phyloP scores from a whole-genome alignment of 2,888 invertebrate genomes.

The Scaptomyza tumidula region DNA sequence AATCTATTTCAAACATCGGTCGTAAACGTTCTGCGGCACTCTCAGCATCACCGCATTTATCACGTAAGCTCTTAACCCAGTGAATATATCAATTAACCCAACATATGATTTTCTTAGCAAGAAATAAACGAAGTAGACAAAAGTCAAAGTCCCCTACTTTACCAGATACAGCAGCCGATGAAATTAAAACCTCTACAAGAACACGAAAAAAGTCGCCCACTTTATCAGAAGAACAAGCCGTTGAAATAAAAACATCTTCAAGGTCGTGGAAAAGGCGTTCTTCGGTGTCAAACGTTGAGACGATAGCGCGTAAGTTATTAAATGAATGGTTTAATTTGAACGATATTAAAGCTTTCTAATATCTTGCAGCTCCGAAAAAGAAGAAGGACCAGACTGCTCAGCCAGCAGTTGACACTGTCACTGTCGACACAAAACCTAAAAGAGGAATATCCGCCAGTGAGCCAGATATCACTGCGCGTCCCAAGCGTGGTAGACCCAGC shows the following conservation, averaged over 20 bases:
- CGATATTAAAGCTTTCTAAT: neutral
- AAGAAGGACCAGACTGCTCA: neutral
- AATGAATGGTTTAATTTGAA: neutral
- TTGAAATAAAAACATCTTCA: neutral
- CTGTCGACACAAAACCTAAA: neutral
- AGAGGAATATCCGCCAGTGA: neutral
- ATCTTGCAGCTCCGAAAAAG: constrained; percentile 20
- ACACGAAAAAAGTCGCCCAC: constrained; percentile 2
- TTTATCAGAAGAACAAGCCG: neutral
- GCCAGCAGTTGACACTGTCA: neutral
- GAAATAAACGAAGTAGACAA: neutral
- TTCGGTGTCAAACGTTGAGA: neutral
- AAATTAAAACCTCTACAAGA: neutral
- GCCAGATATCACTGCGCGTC: neutral
- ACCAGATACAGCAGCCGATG: neutral
- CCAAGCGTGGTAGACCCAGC: neutral
- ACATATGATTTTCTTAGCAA: neutral
- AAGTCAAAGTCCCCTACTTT: neutral
- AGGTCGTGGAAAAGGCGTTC: neutral
- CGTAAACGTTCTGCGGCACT: constrained; percentile 6
- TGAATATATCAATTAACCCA: neutral
- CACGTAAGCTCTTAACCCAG: constrained; percentile 7
- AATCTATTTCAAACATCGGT: neutral
- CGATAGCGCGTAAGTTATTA: constrained; percentile 16
- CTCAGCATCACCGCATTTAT: neutral